Conservation (phyloP, 2,113 vertebrate genomes). For the Triplophysa dalaica region DNA sequence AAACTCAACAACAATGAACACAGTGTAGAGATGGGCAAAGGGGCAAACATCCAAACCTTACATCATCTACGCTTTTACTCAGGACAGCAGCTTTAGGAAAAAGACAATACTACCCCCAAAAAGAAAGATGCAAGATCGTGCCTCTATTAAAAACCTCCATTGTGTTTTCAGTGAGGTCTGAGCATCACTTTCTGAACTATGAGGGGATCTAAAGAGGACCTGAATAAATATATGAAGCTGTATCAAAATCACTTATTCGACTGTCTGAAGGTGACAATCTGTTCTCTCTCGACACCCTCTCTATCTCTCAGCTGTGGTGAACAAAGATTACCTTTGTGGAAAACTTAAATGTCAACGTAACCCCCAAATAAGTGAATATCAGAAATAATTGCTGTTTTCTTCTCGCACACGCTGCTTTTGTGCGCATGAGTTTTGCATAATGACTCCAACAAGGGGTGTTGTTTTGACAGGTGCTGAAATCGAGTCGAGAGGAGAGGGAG, state of each 20-base stretch:
- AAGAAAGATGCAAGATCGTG: neutral
- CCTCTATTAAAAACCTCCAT: neutral
- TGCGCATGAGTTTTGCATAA: slow-evolving; percentile 96
- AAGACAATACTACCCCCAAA: neutral
- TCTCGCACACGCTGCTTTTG: slow-evolving; percentile 86
- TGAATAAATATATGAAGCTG: slow-evolving; percentile 28
- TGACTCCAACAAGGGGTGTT: slow-evolving; percentile 93
- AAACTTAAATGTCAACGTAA: slow-evolving; percentile 85
- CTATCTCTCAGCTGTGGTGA: slow-evolving; percentile 73
- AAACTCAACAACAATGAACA: slow-evolving; percentile 45
- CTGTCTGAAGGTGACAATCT: slow-evolving; percentile 35
- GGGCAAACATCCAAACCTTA: slow-evolving; percentile 47
- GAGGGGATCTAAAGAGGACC: slow-evolving; percentile 9
- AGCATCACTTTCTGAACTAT: neutral
- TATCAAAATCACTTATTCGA: slow-evolving; percentile 36
- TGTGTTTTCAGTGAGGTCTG: neutral
- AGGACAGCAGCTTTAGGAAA: neutral
- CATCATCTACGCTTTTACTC: slow-evolving; percentile 37
- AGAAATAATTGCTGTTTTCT: slow-evolving; percentile 99
- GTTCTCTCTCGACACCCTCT: slow-evolving; percentile 36
- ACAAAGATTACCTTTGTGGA: slow-evolving; percentile 85
- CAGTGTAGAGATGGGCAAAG: slow-evolving; percentile 42
- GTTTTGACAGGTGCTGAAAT: slow-evolving; percentile 99
- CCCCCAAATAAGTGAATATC: slow-evolving; percentile 98
- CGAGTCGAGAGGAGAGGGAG: slow-evolving; percentile 94